Evolutionary conservation across 2,797 vertebrate genomes (phyloP), one percentile per base, ranked within the genome.

Genomic region (Loriculus beryllinus): DNA sequence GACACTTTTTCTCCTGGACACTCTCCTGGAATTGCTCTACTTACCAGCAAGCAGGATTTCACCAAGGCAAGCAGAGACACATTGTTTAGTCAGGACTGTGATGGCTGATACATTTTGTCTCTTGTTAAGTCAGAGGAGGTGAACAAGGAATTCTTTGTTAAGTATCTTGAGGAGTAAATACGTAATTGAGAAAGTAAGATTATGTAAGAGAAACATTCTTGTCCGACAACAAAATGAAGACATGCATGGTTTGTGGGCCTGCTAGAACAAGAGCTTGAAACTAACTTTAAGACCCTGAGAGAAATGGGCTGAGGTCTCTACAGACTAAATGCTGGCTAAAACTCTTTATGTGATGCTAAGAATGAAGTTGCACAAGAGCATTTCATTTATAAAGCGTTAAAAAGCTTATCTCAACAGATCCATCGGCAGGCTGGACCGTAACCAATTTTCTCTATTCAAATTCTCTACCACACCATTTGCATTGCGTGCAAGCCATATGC

Each of bases 381-480:
- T 63, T 82, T 88, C 9, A 40, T 80, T 95, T 93, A 64, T 18
- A 31, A 81, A 88, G n/a, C 0, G 1, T 74, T 85, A 70, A 80
- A 80, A 85, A 59, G 23, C 81, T 86, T 76, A 91, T 77, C 81
- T 90, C 64, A 54, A 23, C 45, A 60, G 52, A 12, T 71, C 86
- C 35, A 68, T 49, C 87, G 78, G 3, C 69, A 82, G 78, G 52
- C 71, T 93, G 93, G 83, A 85, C 42, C 21, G 4, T 82, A 89
- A 85, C 82, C 88, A 83, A 80, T 82, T 68, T 45, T 74, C 75
- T 89, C 40, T 76, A 68, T 90, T 95, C 92, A 94, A 88, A 84
- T 88, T 65, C 77, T 39, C 13, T 35, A 26, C 56, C 92, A 28
- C 80, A 70, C 52, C 2, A 13, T 74, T 96, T 86, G 64, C 78